Base-by-base conservation (phyloP, 2,888 invertebrate genomes). In the Epistrophe grossulariae region DNA sequence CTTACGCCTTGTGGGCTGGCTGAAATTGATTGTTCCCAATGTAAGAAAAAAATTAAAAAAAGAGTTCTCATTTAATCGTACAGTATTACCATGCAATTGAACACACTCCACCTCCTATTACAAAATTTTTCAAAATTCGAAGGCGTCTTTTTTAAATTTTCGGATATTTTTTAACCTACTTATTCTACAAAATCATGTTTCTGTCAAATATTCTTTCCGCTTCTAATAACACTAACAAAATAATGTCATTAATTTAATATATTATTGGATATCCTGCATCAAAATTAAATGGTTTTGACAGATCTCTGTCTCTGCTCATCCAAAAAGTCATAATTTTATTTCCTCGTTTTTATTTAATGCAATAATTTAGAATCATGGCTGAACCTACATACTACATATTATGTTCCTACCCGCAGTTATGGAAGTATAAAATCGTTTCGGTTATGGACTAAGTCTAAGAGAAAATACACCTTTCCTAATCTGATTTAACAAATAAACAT, bases 401-500 rank as follows among this genome's bases (percentile, higher is more conserved):
- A 24, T 24, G 24, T 24, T 2, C 24, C 24, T 1, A 19, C 0
- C 43, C 17, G 9, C 9, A 48, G 17, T 8, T 10, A 55, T 15
- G 28, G 24, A 55, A 28, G 9, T 35, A 17, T 17, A 59, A 10
- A n/a, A 57, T 35, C 10, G 5, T n/a, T 57, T n/a, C 57, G n/a
- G n/a, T 31, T 57, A 57, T 15, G 8, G 15, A 35, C 35, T 7
- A 17, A 19, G 8, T 31, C n/a, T 6, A 1, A 4, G 31, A 31
- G 35, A 17, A 9, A 57, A 57, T 31, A 57, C 35, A 59, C 11
- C 59, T 59, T 38, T 35, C 35, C n/a, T 59, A 59, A 59, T 59
- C 59, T 59, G 59, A 59, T 59, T 59, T 59, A 35, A 59, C 35
- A 38, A 38, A 59, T 35, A 55, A 55, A 15, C 57, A 57, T 28